These are phyloP conservation scores for Rousettus leschenaultii DNA, from an alignment of 2,113 vertebrate genomes.

Conservation along the genomic window DNA sequence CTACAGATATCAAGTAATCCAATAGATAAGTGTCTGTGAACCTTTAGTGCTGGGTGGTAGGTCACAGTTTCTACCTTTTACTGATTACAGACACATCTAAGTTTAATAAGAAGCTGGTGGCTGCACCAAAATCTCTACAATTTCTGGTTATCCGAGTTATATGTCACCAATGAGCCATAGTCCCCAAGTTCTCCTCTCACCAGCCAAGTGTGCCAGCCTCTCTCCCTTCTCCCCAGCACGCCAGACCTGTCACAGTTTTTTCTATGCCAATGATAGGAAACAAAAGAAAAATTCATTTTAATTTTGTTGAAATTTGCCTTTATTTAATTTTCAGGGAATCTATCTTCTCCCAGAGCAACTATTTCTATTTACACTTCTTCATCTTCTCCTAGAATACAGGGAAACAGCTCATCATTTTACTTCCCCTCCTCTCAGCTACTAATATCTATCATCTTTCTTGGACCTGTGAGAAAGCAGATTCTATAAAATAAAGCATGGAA, in stretches of 20 bases:
- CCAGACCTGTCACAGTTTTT: background rate
- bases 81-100: background rate
- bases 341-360: background rate
- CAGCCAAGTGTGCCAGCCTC: background rate
- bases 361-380: background rate
- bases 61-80: background rate
- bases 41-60: background rate
- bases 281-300: background rate
- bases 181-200: background rate
- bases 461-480: background rate
- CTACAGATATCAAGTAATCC: background rate
- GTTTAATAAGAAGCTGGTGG: background rate
- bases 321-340: background rate
- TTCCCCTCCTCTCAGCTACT: background rate
- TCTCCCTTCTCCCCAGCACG: background rate
- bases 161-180: background rate
- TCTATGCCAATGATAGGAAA: background rate
- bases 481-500: background rate
- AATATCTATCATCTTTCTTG: background rate
- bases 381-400: background rate
- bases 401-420: background rate
- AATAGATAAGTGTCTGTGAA: background rate
- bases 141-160: background rate
- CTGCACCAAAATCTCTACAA: background rate
- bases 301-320: background rate